Conservation (phyloP, 2,797 vertebrate genomes). For the Oryzias dopingdopingensis region DNA sequence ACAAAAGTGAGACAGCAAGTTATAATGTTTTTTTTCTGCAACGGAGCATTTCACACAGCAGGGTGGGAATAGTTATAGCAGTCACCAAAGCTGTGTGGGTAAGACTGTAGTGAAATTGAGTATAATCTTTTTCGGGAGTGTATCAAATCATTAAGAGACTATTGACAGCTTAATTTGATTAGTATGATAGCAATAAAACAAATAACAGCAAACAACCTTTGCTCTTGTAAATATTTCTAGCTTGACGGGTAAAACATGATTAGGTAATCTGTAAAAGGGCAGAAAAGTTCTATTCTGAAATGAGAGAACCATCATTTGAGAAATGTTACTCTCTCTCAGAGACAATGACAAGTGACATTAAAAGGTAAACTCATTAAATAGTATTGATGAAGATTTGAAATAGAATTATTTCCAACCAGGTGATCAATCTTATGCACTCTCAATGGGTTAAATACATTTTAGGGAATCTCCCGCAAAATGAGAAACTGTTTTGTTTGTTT, state of each 20-base stretch:
- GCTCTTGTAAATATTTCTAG: too few species aligned
- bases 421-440: conserved; percentile 51
- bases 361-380: conserved; percentile 59
- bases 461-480: background rate
- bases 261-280: conserved; percentile 43
- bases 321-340: conserved; percentile 45
- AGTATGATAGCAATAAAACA: too few species aligned
- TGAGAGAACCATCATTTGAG: conserved; percentile 43
- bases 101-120: too few species aligned
- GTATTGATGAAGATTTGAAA: conserved; percentile 63
- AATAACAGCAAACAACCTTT: too few species aligned
- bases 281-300: conserved; percentile 46
- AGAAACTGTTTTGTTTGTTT: background rate
- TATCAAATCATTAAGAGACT: too few species aligned
- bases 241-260: conserved; percentile 39
- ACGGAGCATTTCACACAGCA: too few species aligned
- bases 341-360: conserved; percentile 50
- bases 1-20: too few species aligned
- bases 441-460: conserved; percentile 21
- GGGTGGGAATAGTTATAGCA: too few species aligned
- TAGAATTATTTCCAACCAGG: conserved; percentile 45
- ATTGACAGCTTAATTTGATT: too few species aligned
- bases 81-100: too few species aligned
- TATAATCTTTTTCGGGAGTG: too few species aligned
- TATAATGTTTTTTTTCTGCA: too few species aligned